Evolutionary conservation across 2,888 invertebrate species (phyloP).

Genomic region (Sphaerophoria taeniata): DNA sequence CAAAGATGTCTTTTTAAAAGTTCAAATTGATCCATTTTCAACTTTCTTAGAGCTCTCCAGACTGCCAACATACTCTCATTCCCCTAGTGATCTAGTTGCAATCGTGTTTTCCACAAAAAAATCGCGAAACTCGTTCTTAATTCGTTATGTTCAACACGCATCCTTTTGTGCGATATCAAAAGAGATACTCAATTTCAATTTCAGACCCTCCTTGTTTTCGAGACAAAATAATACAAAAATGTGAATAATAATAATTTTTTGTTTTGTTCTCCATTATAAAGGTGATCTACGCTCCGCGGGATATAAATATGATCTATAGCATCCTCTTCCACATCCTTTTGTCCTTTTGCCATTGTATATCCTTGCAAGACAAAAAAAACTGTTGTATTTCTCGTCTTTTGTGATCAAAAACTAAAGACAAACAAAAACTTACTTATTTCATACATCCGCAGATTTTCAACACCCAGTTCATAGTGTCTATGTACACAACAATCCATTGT

Average conservation of each 20-base stretch:
- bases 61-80: neutral
- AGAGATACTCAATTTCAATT: constrained; percentile 43
- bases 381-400: constrained; percentile 69
- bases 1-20: too few relatives aligned
- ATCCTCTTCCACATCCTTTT: constrained; percentile 14
- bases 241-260: constrained; percentile 32
- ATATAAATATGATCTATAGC: constrained; percentile 32
- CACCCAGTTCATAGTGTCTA: constrained; percentile 39
- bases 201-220: constrained; percentile 14
- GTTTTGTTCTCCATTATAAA: neutral
- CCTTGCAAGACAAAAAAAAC: constrained; percentile 31
- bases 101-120: neutral
- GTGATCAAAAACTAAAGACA: constrained; percentile 24
- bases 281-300: constrained; percentile 62
- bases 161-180: constrained; percentile 22
- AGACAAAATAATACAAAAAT: constrained; percentile 4
- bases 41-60: neutral
- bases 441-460: constrained; percentile 40
- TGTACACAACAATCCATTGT: constrained; percentile 62
- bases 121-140: neutral
- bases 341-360: neutral
- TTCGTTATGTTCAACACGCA: constrained; percentile 6
- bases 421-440: constrained; percentile 12
- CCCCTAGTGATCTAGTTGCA: neutral
- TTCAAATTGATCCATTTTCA: too few relatives aligned